These are phyloP conservation scores for Iphiclides podalirius DNA, from an alignment of 2,888 invertebrate genomes.

Conservation along the genomic window DNA sequence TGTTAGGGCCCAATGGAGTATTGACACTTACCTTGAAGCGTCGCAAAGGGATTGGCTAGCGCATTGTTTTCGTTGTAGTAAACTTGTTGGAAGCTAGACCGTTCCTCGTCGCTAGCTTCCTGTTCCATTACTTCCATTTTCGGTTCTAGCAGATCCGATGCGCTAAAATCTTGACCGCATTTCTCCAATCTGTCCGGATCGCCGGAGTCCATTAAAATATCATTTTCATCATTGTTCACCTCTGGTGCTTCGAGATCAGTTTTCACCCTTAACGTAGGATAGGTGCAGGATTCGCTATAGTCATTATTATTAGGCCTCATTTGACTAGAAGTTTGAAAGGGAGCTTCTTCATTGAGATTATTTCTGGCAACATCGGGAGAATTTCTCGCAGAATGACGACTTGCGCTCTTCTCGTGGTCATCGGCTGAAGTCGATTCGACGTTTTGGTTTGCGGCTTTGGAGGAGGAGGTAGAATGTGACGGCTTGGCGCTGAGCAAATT, in stretches of 20 bases:
- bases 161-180: conserved; percentile 63
- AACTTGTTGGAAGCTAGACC: conserved; percentile 63
- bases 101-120: conserved; percentile 84
- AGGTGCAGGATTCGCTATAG: conserved; percentile 74
- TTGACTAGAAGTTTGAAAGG: conserved; percentile 79
- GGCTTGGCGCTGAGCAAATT: conserved; percentile 79
- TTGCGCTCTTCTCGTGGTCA: conserved; percentile 67
- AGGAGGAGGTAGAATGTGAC: conserved; percentile 75
- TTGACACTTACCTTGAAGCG: conserved; percentile 57
- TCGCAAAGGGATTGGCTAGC: conserved; percentile 73
- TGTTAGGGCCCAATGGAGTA: neutral
- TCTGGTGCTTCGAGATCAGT: conserved; percentile 78
- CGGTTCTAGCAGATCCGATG: conserved; percentile 79
- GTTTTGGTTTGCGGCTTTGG: conserved; percentile 80
- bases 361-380: conserved; percentile 79
- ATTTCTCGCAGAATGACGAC: conserved; percentile 72
- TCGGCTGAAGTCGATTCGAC: conserved; percentile 70
- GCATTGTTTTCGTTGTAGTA: conserved; percentile 69
- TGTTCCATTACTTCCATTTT: conserved; percentile 87
- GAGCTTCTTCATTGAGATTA: conserved; percentile 78
- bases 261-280: conserved; percentile 74
- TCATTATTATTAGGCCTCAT: conserved; percentile 79
- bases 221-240: conserved; percentile 73
- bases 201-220: conserved; percentile 70
- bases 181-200: conserved; percentile 64